These are phyloP conservation scores for Phrixothrix hirtus DNA, from an alignment of 2,888 invertebrate genomes.

Conservation along the genomic window DNA sequence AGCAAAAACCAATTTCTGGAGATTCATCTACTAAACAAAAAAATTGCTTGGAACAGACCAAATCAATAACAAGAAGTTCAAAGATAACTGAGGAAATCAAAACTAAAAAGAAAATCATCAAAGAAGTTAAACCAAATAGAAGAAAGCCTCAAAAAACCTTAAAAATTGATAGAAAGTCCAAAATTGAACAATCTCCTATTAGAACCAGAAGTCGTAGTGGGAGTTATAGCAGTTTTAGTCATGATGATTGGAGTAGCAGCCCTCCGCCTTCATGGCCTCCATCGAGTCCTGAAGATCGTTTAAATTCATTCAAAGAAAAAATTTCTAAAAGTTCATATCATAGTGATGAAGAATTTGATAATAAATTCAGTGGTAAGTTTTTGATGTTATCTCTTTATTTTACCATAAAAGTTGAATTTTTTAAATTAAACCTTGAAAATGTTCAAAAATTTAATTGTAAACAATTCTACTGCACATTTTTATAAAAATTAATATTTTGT, in stretches of 20 bases:
- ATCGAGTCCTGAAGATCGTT: conserved; percentile 47
- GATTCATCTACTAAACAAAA: conserved; percentile 34
- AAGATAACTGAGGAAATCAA: conserved; percentile 24
- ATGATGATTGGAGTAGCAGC: conserved; percentile 42
- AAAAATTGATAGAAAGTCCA: conserved; percentile 38
- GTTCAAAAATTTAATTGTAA: conserved; percentile 13
- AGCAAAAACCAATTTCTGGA: conserved; percentile 44
- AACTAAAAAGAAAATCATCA: conserved; percentile 42
- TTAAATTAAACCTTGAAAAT: no score
- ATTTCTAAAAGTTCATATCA: conserved; percentile 30
- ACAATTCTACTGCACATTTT: no score
- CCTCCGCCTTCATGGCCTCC: conserved; percentile 51
- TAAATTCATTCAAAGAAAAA: conserved; percentile 40
- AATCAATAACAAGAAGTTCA: conserved; percentile 20
- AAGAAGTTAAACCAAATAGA: conserved; percentile 28
- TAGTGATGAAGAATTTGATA: conserved; percentile 38
- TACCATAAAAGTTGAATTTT: no score
- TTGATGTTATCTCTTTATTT: conserved; percentile 1
- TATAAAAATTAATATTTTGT: no score
- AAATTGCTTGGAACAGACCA: conserved; percentile 27
- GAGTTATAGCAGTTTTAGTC: conserved; percentile 42
- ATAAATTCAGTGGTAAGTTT: conserved; percentile 34
- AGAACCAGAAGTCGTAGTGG: conserved; percentile 41
- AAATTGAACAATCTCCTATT: conserved; percentile 36
- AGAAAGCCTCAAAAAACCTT: conserved; percentile 33